Base-by-base conservation (phyloP, 2,797 vertebrate genomes). In the Nyctalus aviator region DNA sequence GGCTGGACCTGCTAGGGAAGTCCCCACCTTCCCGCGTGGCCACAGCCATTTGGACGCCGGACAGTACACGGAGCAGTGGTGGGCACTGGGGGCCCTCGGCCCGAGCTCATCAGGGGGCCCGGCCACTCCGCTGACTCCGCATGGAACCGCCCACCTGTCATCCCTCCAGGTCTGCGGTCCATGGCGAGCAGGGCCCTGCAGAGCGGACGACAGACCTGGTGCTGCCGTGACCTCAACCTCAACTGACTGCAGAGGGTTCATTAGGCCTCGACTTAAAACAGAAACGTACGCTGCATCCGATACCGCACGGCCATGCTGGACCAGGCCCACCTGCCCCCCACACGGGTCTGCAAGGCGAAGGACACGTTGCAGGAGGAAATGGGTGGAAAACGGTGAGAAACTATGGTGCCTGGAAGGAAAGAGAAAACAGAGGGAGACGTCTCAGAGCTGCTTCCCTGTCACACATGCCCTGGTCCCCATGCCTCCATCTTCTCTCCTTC, bases 241-340 rank as follows among this genome's bases (percentile, higher is more conserved):
- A 11, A 6, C 25, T 12, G 13, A 30, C 10, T 0, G 8, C 0
- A 2, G 4, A 78, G 25, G 35, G 4, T 30, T 23, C 32, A 35
- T 23, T 37, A 48, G 46, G 37, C 62, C 23, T 8, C 1, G 27
- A 13, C 20, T 17, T 6, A 8, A 27, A 77, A 15, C 2, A 25
- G 37, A 27, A 25, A 96, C 96, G 1, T 87, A 97, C 97, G 9
- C 11, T 94, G 97, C 87, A 97, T 96, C 89, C 55, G 88, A 68
- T 95, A 95, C 11, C 81, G 30, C 10, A 97, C 78, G 32, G 93
- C 55, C 48, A 96, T 1, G 6, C 69, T 20, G 57, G 25, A 18
- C 95, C 96, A 96, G 9, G 78, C n/a, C 48, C 46, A 82, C 55
- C 72, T 0, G 4, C 32, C 53, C 23, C 84, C 93, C 17, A 15